Evolutionary conservation across 2,888 invertebrate genomes (phyloP), one percentile per base, ranked within the genome.

Genomic region (Lochmaea crataegi): DNA sequence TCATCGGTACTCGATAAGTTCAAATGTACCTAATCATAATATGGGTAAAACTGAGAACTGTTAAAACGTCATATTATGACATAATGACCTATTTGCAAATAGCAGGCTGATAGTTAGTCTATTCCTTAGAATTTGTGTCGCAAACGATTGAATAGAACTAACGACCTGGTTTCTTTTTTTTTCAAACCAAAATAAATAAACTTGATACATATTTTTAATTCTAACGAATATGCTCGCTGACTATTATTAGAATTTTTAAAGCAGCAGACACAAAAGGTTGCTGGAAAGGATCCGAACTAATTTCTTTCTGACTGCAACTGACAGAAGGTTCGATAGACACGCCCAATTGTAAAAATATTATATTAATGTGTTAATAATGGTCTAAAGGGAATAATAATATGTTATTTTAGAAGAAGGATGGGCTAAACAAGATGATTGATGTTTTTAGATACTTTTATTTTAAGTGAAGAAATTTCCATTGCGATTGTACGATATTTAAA

Each of bases 351-450:
- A 85, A 85, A 86, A 85, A 86, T 86, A 85, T 85, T 85, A 85
- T 85, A 85, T 85, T 86, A 86, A 86, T 86, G 86, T 84, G 85
- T 85, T 85, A 85, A 86, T 86, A 86, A 85, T 84, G 84, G 84
- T 85, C 84, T 82, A 81, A 81, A 83, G 84, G 83, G 85, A 84
- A 85, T 85, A 82, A 85, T 84, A 83, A 84, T 84, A 79, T 83
- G 82, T 83, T 84, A 82, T 82, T 83, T 80, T 79, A 76, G 80
- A 80, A 80, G 77, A 76, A 75, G 79, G 77, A 78, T 79, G 76
- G 61, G 80, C 77, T 79, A 78, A 38, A 77, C 78, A 73, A 53
- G 72, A 79, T 80, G 81, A 81, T 81, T 77, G 80, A 81, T 81
- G 80, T 76, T 73, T 71, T 76, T 63, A 63, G 65, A 70, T 53